Evolutionary conservation across 1,140 invertebrate genomes (phyloP).

Genomic region (Asobara japonica): DNA sequence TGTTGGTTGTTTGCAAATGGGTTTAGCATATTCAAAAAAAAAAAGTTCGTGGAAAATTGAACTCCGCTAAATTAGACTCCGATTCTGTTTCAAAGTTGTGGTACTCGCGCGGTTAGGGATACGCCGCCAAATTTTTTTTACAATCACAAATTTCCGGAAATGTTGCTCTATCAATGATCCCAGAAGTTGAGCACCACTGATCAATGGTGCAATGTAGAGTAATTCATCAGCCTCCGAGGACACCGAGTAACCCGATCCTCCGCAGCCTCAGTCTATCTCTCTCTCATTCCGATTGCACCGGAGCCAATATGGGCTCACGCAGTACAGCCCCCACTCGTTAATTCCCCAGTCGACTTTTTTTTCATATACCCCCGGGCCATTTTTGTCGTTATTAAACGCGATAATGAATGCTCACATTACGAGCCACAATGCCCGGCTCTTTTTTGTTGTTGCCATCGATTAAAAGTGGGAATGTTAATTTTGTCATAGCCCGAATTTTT

Average conservation of each 20-base stretch:
- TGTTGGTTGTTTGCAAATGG: too few relatives aligned
- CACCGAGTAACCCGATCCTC: constrained; percentile 60
- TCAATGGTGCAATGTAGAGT: constrained; percentile 53
- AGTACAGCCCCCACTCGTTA: constrained; percentile 51
- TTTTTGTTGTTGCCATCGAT: background rate
- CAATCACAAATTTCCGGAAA: too few relatives aligned
- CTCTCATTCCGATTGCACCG: constrained; percentile 40
- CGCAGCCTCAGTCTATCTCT: constrained; percentile 42
- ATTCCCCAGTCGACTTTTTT: constrained; percentile 43
- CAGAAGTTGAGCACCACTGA: constrained; percentile 57
- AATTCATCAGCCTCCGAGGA: constrained; percentile 63
- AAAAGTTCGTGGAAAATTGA: too few relatives aligned
- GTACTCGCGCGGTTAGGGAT: too few relatives aligned
- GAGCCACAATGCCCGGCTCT: background rate
- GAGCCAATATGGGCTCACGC: constrained; percentile 53
- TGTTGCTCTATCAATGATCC: background rate
- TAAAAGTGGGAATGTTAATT: background rate
- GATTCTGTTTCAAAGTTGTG: too few relatives aligned
- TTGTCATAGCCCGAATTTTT: background rate
- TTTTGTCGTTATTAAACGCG: constrained; percentile 25
- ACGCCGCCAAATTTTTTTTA: too few relatives aligned
- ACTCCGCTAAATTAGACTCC: too few relatives aligned
- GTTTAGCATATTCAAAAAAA: too few relatives aligned
- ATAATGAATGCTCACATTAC: constrained; percentile 16
- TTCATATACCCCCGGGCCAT: background rate